These are phyloP conservation scores for Urocyon cinereoargenteus DNA, from an alignment of 2,797 vertebrate species.

Conservation along the genomic window DNA sequence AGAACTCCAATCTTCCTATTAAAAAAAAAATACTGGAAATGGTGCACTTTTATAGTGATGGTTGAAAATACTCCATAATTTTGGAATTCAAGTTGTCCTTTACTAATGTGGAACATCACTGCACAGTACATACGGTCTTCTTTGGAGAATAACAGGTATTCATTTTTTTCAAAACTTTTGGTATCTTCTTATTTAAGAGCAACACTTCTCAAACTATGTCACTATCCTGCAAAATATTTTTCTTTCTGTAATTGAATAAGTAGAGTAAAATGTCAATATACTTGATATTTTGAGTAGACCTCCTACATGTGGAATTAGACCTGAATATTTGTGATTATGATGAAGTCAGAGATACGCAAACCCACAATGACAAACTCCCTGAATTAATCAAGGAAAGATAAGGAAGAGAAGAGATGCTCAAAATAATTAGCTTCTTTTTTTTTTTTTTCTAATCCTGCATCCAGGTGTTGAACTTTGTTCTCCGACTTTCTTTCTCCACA, in stretches of 20 bases:
- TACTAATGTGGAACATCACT: not conserved
- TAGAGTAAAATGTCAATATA: not conserved
- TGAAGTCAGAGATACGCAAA: constrained; percentile 5
- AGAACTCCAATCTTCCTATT: not conserved
- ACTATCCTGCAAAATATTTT: not conserved
- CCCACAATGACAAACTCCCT: not conserved
- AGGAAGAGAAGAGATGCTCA: constrained; percentile 18
- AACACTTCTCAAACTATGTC: not conserved
- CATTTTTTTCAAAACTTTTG: not conserved
- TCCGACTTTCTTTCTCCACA: constrained; percentile 25
- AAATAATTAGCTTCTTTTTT: constrained; percentile 14
- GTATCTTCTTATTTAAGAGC: not conserved
- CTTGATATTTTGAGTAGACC: not conserved
- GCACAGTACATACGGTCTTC: not conserved
- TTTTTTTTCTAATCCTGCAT: not conserved
- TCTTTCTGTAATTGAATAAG: constrained; percentile 45
- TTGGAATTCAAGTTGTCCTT: not conserved
- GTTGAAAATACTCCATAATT: not conserved
- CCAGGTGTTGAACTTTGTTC: constrained; percentile 75
- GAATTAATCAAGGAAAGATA: constrained; percentile 4
- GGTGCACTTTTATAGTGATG: not conserved
- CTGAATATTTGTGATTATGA: constrained; percentile 15
- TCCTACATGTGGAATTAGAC: constrained; percentile 5
- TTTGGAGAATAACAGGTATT: not conserved
- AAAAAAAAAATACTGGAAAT: not conserved